Percentiles rank a stretch among this genome's conserved stretches.
phyloP scores from a whole-genome alignment of 2,888 invertebrate genomes.

The Acronicta aceris region DNA sequence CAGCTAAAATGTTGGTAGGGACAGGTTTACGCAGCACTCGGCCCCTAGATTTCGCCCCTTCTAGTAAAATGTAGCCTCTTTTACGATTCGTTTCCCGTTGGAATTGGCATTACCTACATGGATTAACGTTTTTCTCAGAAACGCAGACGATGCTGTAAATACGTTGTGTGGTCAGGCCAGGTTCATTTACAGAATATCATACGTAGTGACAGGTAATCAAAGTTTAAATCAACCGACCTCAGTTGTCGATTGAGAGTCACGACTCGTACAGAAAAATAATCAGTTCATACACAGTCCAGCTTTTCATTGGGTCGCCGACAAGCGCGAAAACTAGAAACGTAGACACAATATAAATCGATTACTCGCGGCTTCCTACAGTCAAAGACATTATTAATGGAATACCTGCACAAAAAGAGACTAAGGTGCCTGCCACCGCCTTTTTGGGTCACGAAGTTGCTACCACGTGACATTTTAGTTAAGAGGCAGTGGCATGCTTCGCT shows the following conservation, averaged over 20 bases:
- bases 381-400: slow-evolving; percentile 67
- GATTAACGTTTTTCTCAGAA: neutral
- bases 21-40: neutral
- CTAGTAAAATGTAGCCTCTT: no score
- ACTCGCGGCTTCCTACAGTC: slow-evolving; percentile 40
- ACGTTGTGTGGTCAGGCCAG: neutral
- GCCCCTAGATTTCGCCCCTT: no score
- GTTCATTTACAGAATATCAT: slow-evolving; percentile 1
- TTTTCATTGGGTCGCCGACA: slow-evolving; percentile 18
- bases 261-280: slow-evolving; percentile 41
- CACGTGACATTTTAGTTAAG: slow-evolving; percentile 49
- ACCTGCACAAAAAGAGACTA: slow-evolving; percentile 65
- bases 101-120: no score
- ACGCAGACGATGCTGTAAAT: no score
- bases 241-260: slow-evolving; percentile 23
- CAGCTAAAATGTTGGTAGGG: slow-evolving; percentile 36
- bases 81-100: no score
- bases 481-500: slow-evolving; percentile 26
- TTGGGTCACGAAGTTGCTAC: slow-evolving; percentile 75
- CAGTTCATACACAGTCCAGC: slow-evolving; percentile 15
- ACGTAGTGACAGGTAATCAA: neutral
- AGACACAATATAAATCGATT: slow-evolving; percentile 55
- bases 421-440: slow-evolving; percentile 72
- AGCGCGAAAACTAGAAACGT: slow-evolving; percentile 38
- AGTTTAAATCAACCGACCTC: slow-evolving; percentile 4